A percentile compares a stretch with the other conserved stretches of the same genome.
phyloP scores from a whole-genome alignment of 2,888 invertebrate genomes.

The Galeruca laticollis region DNA sequence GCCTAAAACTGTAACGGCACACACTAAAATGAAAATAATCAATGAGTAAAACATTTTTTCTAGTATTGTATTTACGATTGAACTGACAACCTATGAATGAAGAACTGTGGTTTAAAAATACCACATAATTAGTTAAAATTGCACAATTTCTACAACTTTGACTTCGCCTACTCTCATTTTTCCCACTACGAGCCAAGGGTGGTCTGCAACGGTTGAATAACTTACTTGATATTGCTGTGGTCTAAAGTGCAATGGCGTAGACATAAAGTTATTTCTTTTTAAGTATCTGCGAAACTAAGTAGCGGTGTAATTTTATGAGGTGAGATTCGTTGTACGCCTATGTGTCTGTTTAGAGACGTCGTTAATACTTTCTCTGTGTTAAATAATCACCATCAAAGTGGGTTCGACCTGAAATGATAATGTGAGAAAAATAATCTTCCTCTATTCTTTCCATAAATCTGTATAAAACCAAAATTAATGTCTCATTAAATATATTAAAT shows the following conservation, averaged over 20 bases:
- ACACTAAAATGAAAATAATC: constrained; percentile 3
- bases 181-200: constrained; percentile 35
- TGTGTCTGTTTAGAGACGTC: constrained; percentile 18
- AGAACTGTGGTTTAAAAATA: constrained; percentile 34
- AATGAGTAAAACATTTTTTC: constrained; percentile 22
- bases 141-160: constrained; percentile 43
- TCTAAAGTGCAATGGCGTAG: constrained; percentile 3
- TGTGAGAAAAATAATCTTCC: constrained; percentile 27
- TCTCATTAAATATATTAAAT: not conserved
- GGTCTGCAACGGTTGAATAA: constrained; percentile 28
- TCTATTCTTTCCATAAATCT: constrained; percentile 12
- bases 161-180: constrained; percentile 42
- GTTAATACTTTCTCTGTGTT: constrained; percentile 48
- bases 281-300: too few species aligned
- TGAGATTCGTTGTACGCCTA: too few species aligned
- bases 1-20: not conserved
- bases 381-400: constrained; percentile 43
- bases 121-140: constrained; percentile 41
- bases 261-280: not conserved
- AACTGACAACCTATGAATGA: constrained; percentile 32
- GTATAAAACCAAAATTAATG: not conserved
- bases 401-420: constrained; percentile 43
- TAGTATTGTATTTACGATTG: not conserved
- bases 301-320: too few species aligned
- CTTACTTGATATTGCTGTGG: constrained; percentile 12